Conservation (phyloP, 2,797 vertebrate species). For the Salarias fasciatus region DNA sequence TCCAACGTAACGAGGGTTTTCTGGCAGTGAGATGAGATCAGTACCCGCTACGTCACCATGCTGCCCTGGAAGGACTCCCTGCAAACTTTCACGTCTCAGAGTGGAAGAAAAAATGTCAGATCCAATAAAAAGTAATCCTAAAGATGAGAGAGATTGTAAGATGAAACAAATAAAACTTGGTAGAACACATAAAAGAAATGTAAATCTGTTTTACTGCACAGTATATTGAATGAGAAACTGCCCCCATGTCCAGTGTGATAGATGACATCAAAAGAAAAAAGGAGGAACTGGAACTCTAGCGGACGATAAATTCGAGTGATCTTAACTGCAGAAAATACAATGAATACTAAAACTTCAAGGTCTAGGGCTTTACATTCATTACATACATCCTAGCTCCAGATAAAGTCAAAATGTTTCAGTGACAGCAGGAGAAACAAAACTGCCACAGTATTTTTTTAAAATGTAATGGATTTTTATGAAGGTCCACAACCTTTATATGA, state of each 20-base stretch:
- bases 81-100: not conserved
- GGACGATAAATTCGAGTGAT: slow-evolving; percentile 14
- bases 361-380: slow-evolving; percentile 9
- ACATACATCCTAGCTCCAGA: not conserved
- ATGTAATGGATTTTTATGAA: not conserved
- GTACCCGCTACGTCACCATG: too few species aligned
- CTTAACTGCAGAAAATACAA: not conserved
- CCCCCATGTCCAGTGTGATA: not conserved
- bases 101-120: not conserved
- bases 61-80: not conserved
- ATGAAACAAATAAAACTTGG: not conserved
- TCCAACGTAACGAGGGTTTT: too few species aligned
- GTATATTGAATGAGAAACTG: slow-evolving; percentile 6
- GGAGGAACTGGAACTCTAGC: not conserved
- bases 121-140: too few species aligned
- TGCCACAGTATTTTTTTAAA: not conserved
- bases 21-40: too few species aligned
- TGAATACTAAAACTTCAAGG: slow-evolving; percentile 20
- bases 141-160: too few species aligned
- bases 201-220: slow-evolving; percentile 1
- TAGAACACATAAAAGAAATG: slow-evolving; percentile 3
- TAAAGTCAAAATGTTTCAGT: slow-evolving; percentile 1
- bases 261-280: slow-evolving; percentile 15
- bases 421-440: slow-evolving; percentile 9
- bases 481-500: slow-evolving; percentile 18